These are phyloP conservation scores for Samia ricini DNA, from an alignment of 1,140 invertebrate genomes.

Conservation along the genomic window DNA sequence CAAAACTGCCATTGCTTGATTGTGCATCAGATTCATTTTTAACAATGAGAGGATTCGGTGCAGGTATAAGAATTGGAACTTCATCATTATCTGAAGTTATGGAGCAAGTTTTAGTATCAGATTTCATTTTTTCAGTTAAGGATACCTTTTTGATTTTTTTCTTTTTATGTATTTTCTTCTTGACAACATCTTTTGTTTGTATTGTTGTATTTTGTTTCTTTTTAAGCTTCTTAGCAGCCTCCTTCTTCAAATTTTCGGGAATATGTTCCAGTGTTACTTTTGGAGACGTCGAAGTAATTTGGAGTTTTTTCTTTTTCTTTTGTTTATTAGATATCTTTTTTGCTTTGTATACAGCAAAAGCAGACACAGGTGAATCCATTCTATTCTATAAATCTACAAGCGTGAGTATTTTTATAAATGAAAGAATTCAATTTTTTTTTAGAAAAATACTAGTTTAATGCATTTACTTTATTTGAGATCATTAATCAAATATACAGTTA, in stretches of 20 bases:
- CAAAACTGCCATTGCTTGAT: slow-evolving; percentile 40
- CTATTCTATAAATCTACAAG: too few species aligned
- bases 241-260: slow-evolving; percentile 35
- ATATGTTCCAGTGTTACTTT: slow-evolving; percentile 28
- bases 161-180: slow-evolving; percentile 56
- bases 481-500: too few species aligned
- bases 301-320: slow-evolving; percentile 46
- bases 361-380: slow-evolving; percentile 59
- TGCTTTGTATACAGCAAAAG: slow-evolving; percentile 57
- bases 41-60: slow-evolving; percentile 10
- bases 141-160: slow-evolving; percentile 38
- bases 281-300: slow-evolving; percentile 22
- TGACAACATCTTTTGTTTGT: slow-evolving; percentile 47
- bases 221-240: slow-evolving; percentile 48
- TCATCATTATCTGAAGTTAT: slow-evolving; percentile 39
- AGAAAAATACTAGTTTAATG: too few species aligned
- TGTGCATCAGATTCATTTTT: slow-evolving; percentile 24
- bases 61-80: slow-evolving; percentile 35
- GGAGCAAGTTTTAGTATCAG: slow-evolving; percentile 11
- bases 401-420: too few species aligned
- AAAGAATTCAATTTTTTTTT: too few species aligned
- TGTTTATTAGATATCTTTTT: slow-evolving; percentile 40
- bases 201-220: slow-evolving; percentile 45
- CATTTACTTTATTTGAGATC: too few species aligned
- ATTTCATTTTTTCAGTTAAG: slow-evolving; percentile 16